Evolutionary conservation across 2,797 vertebrate species (phyloP).

Genomic region (Notamacropus eugenii): DNA sequence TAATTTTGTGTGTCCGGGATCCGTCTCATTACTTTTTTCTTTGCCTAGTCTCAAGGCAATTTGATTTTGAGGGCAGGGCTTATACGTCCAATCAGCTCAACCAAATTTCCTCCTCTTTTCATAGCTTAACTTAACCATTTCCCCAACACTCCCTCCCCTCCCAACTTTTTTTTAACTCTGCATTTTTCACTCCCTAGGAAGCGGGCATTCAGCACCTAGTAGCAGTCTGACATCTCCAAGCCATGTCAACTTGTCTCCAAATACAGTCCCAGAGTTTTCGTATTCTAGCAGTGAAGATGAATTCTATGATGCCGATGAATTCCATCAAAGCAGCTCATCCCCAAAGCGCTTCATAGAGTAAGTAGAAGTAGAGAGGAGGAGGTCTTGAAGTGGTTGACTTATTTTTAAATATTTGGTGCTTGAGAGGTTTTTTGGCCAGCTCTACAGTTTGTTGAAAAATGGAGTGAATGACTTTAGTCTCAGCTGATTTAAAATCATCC

Average conservation of each 20-base stretch:
- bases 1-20: not conserved
- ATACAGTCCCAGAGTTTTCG: conserved; percentile 98
- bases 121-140: conserved; percentile 18
- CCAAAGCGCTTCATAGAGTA: conserved; percentile 96
- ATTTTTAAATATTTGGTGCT: conserved; percentile 39
- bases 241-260: conserved; percentile 95
- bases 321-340: conserved; percentile 95
- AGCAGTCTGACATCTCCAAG: conserved; percentile 95
- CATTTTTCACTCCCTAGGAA: conserved; percentile 86
- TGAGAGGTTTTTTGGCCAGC: not conserved
- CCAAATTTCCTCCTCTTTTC: conserved; percentile 40
- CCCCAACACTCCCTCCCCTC: not conserved
- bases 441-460: not conserved
- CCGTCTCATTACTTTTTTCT: conserved; percentile 32
- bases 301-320: conserved; percentile 99
- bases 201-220: conserved; percentile 95
- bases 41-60: conserved; percentile 46
- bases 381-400: conserved; percentile 5
- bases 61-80: conserved; percentile 44
- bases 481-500: not conserved
- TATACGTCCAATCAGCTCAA: conserved; percentile 29
- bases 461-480: not conserved
- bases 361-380: conserved; percentile 82
- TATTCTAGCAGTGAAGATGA: conserved; percentile 99
- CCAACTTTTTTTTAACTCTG: conserved; percentile 52